Base-by-base conservation (phyloP, 1,140 invertebrate genomes). In the Calliphora vicina region DNA sequence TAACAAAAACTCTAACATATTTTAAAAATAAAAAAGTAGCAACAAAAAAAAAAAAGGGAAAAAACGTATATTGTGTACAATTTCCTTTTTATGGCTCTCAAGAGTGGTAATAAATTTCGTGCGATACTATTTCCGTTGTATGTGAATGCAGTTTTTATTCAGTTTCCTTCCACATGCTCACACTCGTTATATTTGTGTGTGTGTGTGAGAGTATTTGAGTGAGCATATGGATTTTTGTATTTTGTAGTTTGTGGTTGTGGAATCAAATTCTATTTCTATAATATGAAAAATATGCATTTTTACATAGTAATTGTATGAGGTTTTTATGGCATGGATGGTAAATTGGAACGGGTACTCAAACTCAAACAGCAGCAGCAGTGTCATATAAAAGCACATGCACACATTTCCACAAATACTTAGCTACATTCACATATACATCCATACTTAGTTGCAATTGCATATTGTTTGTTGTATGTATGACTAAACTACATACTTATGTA, bases 11-110 rank as follows among this genome's bases (percentile, higher is more conserved):
- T 78, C 35, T 78, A 78, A 78, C 35, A 78, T 43, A 78, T 74
- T 74, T 74, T 20, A 43, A 23, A 23, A 13, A 61, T 26, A 80
- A 61, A 81, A 71, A 27, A 81, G 12, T 81, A 23, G 25, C 80
- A 81, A 81, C 45, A 50, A 26, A 78, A 78, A 74, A 74, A 15
- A 26, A 6, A 35, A 74, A 23, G 13, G 6, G 25, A 74, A 74
- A 87, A 87, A 88, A 87, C 87, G 87, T 88, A 88, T 88, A 88
- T 88, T 88, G 87, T 88, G 87, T 88, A 88, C 87, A 88, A 88
- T 88, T 88, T 88, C 87, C 87, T 88, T 88, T 88, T 88, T 88
- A 88, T 88, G 87, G 88, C 87, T 88, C 87, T 88, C 87, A 85
- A 88, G 87, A 88, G 87, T 88, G 86, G 87, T 88, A 88, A 88